Percentiles rank a stretch among this genome's conserved stretches.
Conservation (phyloP, 2,797 vertebrate genomes). For the Orestias chungarensis region DNA sequence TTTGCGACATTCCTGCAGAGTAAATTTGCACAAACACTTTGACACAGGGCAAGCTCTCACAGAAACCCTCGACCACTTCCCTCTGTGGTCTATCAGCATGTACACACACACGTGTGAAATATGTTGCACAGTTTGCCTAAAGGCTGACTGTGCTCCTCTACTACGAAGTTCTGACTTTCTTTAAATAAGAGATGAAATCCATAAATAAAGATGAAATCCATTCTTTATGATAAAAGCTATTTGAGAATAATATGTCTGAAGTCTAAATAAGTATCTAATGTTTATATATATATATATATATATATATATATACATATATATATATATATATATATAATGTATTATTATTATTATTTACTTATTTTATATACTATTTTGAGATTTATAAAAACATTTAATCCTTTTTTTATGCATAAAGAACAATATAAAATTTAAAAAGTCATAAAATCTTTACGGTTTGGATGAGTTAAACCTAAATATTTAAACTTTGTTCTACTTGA, state of each 20-base stretch:
- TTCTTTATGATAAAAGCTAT: neutral
- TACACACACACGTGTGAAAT: conserved; percentile 44
- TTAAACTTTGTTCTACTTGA: neutral
- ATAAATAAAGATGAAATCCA: neutral
- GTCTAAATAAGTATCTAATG: too few species aligned
- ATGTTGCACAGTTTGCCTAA: conserved; percentile 23
- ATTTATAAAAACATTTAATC: neutral
- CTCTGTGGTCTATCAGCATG: conserved; percentile 34
- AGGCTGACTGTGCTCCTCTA: neutral
- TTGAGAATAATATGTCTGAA: too few species aligned
- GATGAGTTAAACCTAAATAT: neutral
- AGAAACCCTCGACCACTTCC: conserved; percentile 40
- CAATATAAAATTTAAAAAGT: neutral
- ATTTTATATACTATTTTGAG: neutral
- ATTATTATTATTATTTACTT: too few species aligned
- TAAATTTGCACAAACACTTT: conserved; percentile 33
- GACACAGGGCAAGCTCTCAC: conserved; percentile 52
- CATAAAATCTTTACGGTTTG: neutral
- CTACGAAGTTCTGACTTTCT: conserved; percentile 3
- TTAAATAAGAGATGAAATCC: neutral
- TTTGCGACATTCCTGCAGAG: conserved; percentile 33
- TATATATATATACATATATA: too few species aligned
- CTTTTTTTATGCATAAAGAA: neutral
- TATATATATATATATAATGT: too few species aligned
- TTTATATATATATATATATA: too few species aligned